phyloP scores from a whole-genome alignment of 2,797 vertebrate genomes.

The Cossypha heuglini region DNA sequence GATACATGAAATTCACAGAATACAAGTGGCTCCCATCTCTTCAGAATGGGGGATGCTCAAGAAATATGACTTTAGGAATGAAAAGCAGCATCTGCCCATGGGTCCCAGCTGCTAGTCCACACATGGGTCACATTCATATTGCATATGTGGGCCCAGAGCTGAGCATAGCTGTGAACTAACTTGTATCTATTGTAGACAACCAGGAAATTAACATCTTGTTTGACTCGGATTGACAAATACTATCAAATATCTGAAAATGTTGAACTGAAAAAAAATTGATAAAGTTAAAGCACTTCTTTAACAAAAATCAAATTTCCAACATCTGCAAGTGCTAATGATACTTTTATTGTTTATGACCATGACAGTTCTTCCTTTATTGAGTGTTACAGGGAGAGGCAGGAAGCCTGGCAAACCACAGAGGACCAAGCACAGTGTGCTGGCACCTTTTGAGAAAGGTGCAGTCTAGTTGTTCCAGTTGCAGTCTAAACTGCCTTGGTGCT shows the following conservation, averaged over 20 bases:
- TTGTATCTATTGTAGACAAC: not conserved
- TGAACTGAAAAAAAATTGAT: not conserved
- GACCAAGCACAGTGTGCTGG: not conserved
- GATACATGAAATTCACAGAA: not conserved
- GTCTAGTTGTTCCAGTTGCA: not conserved
- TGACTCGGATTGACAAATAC: not conserved
- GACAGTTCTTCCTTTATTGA: not conserved
- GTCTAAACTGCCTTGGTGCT: not conserved
- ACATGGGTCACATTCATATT: not conserved
- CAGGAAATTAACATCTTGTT: not conserved
- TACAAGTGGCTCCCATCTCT: not conserved
- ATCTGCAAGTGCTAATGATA: not conserved
- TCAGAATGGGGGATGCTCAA: not conserved
- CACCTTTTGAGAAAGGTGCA: not conserved
- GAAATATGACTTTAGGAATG: not conserved
- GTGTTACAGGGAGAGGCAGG: not conserved
- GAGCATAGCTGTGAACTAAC: not conserved
- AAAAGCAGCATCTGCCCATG: not conserved
- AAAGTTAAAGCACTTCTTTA: not conserved
- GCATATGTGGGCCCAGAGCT: not conserved
- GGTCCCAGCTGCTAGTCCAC: not conserved
- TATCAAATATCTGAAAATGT: not conserved
- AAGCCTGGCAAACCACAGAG: conserved; percentile 1
- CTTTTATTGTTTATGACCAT: not conserved
- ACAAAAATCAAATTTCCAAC: not conserved